phyloP scores from a whole-genome alignment of 2,113 vertebrate species.

The Podarcis cretensis region DNA sequence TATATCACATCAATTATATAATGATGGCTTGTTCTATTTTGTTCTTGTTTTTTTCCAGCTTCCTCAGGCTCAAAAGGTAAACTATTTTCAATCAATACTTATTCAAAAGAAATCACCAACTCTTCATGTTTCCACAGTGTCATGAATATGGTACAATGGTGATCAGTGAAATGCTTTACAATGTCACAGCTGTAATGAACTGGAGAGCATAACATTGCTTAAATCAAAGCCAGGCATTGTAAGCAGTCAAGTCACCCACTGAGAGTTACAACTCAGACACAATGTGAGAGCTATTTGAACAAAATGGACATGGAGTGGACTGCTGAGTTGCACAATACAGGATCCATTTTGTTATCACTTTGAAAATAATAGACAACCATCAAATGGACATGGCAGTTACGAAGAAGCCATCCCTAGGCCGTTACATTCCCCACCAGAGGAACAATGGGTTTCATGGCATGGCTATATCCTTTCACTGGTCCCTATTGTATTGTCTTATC shows the following conservation, averaged over 20 bases:
- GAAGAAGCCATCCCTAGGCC: conserved; percentile 1
- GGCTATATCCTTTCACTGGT: conserved; percentile 74
- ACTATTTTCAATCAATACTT: conserved; percentile 72
- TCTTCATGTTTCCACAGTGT: conserved; percentile 69
- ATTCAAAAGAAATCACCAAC: conserved; percentile 64
- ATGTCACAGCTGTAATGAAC: neutral
- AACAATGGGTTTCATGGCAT: neutral
- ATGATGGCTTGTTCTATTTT: conserved; percentile 75
- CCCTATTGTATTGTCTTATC: conserved; percentile 63
- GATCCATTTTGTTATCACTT: conserved; percentile 39
- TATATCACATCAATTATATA: conserved; percentile 64
- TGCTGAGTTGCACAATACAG: conserved; percentile 21
- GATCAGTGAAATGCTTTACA: conserved; percentile 74
- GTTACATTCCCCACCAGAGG: conserved; percentile 16
- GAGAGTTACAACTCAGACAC: conserved; percentile 26
- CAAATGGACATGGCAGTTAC: neutral
- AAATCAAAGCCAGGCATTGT: neutral
- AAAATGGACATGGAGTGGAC: neutral
- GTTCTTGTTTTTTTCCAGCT: conserved; percentile 85
- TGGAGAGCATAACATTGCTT: conserved; percentile 12
- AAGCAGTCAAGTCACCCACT: neutral
- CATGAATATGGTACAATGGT: conserved; percentile 54
- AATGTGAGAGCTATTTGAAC: neutral
- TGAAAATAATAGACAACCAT: conserved; percentile 40
- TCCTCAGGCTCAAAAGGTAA: conserved; percentile 98